A percentile compares a stretch with the other conserved stretches of the same genome.
Conservation (phyloP, 2,113 vertebrate genomes). For the Corythaeola cristata region DNA sequence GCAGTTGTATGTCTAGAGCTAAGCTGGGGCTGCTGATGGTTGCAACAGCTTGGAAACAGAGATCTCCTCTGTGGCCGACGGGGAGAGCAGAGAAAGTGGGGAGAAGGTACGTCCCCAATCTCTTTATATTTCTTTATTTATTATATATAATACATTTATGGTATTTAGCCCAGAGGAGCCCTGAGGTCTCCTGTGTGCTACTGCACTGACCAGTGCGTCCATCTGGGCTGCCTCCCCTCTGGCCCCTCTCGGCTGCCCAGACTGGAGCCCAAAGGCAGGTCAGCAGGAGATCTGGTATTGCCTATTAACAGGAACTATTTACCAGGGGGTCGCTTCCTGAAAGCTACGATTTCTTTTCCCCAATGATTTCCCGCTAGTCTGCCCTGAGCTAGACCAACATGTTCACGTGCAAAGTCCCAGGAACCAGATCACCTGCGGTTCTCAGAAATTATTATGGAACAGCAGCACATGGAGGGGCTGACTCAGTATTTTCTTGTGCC, state of each 20-base stretch:
- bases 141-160: neutral
- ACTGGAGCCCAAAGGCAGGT: neutral
- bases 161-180: neutral
- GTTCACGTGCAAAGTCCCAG: neutral
- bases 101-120: neutral
- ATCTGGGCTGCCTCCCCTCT: neutral
- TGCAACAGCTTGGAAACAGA: neutral
- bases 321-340: neutral
- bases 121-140: neutral
- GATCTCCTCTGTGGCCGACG: neutral
- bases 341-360: neutral
- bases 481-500: neutral
- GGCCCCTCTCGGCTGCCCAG: neutral
- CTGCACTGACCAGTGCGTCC: rapidly evolving
- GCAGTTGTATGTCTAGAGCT: neutral
- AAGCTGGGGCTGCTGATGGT: neutral
- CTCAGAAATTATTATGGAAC: neutral
- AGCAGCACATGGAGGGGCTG: neutral
- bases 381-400: neutral
- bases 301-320: neutral
- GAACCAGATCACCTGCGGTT: neutral
- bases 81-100: neutral
- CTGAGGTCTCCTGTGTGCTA: neutral
- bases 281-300: rapidly evolving
- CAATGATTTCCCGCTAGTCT: neutral